These are phyloP conservation scores for Nymphalis polychloros DNA, from an alignment of 2,888 invertebrate genomes.

Conservation along the genomic window DNA sequence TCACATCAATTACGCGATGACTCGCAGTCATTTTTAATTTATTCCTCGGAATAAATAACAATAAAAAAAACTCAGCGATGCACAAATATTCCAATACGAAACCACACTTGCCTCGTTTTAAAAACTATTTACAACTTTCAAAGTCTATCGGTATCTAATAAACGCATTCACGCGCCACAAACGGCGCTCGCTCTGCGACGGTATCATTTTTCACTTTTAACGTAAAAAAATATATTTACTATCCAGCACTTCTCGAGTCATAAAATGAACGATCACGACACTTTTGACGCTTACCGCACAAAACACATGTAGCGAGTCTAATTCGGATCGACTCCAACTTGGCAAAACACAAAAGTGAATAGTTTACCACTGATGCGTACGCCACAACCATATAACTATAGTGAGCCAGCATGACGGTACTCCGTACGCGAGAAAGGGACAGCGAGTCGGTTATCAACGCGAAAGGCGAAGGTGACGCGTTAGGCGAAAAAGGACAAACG, in stretches of 20 bases:
- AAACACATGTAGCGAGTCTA: constrained; percentile 52
- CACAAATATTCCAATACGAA: constrained; percentile 42
- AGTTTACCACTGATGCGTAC: constrained; percentile 59
- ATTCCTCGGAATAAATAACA: constrained; percentile 38
- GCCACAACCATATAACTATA: constrained; percentile 43
- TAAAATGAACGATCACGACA: constrained; percentile 48
- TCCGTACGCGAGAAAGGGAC: constrained; percentile 51
- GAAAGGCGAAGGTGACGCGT: constrained; percentile 28
- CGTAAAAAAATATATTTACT: constrained; percentile 42
- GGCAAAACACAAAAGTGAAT: constrained; percentile 73
- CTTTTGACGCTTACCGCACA: constrained; percentile 53
- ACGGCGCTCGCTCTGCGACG: constrained; percentile 41
- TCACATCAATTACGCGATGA: constrained; percentile 53
- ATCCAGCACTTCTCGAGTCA: constrained; percentile 42
- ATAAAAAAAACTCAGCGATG: constrained; percentile 44
- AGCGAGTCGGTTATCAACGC: constrained; percentile 46
- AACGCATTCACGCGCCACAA: constrained; percentile 58
- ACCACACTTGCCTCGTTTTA: constrained; percentile 51
- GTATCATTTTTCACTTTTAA: constrained; percentile 52
- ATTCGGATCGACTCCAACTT: constrained; percentile 65
- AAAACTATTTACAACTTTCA: constrained; percentile 56
- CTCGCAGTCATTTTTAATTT: constrained; percentile 51
- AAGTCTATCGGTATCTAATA: constrained; percentile 59
- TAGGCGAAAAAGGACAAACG: constrained; percentile 53
- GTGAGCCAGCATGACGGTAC: constrained; percentile 39